Evolutionary conservation across 2,797 vertebrate genomes (phyloP), one percentile per base, ranked within the genome.

Genomic region (Thaleichthys pacificus): DNA sequence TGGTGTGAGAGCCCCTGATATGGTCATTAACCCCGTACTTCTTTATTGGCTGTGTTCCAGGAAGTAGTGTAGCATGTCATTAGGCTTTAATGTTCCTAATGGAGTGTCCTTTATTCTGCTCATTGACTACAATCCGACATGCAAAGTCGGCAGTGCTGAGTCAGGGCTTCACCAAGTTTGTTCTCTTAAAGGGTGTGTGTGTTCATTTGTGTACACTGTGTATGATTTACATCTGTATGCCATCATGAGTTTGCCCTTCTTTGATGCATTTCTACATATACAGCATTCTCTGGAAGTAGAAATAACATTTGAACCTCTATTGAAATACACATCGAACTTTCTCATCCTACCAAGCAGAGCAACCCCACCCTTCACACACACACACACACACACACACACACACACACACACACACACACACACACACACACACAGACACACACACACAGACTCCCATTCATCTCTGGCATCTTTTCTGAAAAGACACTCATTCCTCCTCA

Each of bases 401-500:
- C 42, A 12, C 42, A 42, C 2, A 14, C 11, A 42, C 9, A 42
- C 42, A 12, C 38, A 42, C 42, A 12, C 42, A 42, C 42, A 1
- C 24, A 60, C n/a, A 24, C 21, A n/a, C 2, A 58, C 19, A 9
- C 3, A 5, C 9, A 24, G 0, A 15, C 61, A 26, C 42, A 47
- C 42, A 3, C 24, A 60, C 7, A 24, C 57, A 5, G 24, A 58
- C 19, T 58, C 9, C 57, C 9, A 24, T 21, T 28, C 61, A 26
- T 28, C 61, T 65, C 49, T 35, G 15, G 28, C 61, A 51, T 74
- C 78, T 61, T 1, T n/a, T 77, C 73, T 79, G 76, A 69, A 80
- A 77, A 78, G 63, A 17, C 82, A 82, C 80, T 81, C 71, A 81
- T 80, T 76, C 71, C 75, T 69, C 75, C 63, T 71, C 60, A 77